Evolutionary conservation across 2,888 invertebrate genomes (phyloP), one percentile per base, ranked within the genome.

Genomic region (Oscheius sp.): DNA sequence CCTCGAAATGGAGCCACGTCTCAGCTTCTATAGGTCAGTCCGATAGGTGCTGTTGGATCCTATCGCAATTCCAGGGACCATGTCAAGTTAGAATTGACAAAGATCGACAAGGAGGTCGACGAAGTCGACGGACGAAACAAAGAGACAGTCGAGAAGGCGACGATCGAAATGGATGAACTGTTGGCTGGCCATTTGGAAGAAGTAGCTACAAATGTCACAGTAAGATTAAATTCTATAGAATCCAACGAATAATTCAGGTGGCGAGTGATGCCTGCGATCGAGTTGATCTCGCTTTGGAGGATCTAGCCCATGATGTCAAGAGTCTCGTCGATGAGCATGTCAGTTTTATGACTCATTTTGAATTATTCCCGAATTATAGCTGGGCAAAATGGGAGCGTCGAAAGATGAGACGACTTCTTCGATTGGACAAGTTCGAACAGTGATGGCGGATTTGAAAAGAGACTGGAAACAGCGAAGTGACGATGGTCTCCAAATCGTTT

Each of bases 221-320:
- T 58, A 9, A 16, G 58, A 18, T 7, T 18, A 5, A 7, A 2
- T 49, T 13, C 6, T 49, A 2, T 13, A 5, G 27, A 2, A 9
- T 13, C 9, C 27, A 6, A 35, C 35, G 35, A 9, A 41, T 18
- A 12, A 5, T 43, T 35, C 27, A 49, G 66, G 13, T 66, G 27
- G 25, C 52, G 16, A 21, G 18, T 7, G 52, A 66, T 49, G 66
- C 66, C 9, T 49, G 66, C 29, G 35, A 66, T 18, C 49, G 66
- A 1, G 52, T 52, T 1, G 66, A 66, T n/a, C 35, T 66, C 23
- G 18, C 66, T 1, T 9, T 49, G 29, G 66, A 52, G 2, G 66
- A 66, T 21, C 18, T 52, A 5, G 16, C 18, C 1, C 52, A 52
- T 5, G 66, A 66, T 29, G 29, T 52, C n/a, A 25, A 29, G 12